These are phyloP conservation scores for Astreopora myriophthalma DNA, from an alignment of 64 coral and sea anemone species.

Conservation along the genomic window DNA sequence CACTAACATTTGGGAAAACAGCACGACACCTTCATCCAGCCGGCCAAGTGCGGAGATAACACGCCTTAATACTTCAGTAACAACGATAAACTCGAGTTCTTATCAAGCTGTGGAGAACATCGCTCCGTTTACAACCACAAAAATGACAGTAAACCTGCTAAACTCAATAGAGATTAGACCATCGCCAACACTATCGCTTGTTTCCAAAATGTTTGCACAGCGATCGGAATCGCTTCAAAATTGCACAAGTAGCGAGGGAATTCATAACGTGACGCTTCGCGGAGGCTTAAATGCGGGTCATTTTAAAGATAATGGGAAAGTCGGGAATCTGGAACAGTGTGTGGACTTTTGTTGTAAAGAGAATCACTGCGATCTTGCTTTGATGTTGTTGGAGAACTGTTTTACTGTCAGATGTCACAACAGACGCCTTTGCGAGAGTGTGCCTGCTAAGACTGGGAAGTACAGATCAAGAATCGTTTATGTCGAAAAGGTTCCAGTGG, in stretches of 20 bases:
- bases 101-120: neutral
- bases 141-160: neutral
- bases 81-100: neutral
- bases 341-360: conserved; percentile 67
- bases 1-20: conserved; percentile 9
- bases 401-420: conserved; percentile 78
- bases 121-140: neutral
- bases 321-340: conserved; percentile 33
- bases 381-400: conserved; percentile 85
- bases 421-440: conserved; percentile 62
- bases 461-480: conserved; percentile 81
- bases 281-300: conserved; percentile 68
- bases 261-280: conserved; percentile 57
- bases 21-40: neutral
- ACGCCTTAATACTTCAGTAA: neutral
- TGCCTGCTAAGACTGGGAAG: conserved; percentile 66
- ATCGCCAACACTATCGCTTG: neutral
- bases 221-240: neutral
- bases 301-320: conserved; percentile 77
- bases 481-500: conserved; percentile 23
- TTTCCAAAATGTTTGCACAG: conserved; percentile 7
- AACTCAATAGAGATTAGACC: neutral
- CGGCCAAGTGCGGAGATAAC: neutral
- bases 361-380: conserved; percentile 79
- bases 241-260: conserved; percentile 11